A percentile compares a stretch with the other conserved stretches of the same genome.
Conservation (phyloP, 92 coral and sea anemone species). For the Zoanthus solanderi region DNA sequence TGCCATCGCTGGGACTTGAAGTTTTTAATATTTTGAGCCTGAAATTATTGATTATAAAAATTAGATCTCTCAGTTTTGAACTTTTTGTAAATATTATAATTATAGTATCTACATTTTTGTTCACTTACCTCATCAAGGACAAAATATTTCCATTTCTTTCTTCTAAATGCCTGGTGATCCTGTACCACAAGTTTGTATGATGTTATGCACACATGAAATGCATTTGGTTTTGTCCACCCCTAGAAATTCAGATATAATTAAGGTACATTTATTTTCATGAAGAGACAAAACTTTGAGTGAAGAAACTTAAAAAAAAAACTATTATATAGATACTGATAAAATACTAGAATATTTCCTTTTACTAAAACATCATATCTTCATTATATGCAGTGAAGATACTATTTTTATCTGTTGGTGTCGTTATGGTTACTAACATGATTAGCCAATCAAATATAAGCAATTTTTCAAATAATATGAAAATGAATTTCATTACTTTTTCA, state of each 20-base stretch:
- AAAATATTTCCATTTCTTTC: constrained; percentile 98
- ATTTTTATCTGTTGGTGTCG: too few relatives aligned
- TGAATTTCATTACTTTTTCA: neutral
- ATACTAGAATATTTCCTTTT: too few relatives aligned
- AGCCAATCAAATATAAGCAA: too few relatives aligned
- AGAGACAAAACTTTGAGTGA: too few relatives aligned
- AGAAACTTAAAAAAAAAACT: too few relatives aligned
- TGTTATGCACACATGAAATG: constrained; percentile 97
- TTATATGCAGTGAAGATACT: too few relatives aligned
- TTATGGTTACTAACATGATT: too few relatives aligned
- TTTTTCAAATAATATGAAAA: too few relatives aligned
- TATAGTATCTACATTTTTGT: neutral
- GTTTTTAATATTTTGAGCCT: constrained; percentile 99
- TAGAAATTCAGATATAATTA: constrained; percentile 1
- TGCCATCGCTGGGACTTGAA: constrained; percentile 99
- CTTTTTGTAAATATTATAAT: neutral
- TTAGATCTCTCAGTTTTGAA: neutral
- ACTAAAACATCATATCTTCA: too few relatives aligned
- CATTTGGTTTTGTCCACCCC: constrained; percentile 99
- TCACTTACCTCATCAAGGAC: constrained; percentile 90
- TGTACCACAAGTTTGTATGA: constrained; percentile 98
- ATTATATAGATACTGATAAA: too few relatives aligned
- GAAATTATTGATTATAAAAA: neutral
- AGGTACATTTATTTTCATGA: too few relatives aligned
- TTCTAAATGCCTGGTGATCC: constrained; percentile 97